Evolutionary conservation across 2,113 vertebrate species (phyloP).

Genomic region (Corydoras maculifer): DNA sequence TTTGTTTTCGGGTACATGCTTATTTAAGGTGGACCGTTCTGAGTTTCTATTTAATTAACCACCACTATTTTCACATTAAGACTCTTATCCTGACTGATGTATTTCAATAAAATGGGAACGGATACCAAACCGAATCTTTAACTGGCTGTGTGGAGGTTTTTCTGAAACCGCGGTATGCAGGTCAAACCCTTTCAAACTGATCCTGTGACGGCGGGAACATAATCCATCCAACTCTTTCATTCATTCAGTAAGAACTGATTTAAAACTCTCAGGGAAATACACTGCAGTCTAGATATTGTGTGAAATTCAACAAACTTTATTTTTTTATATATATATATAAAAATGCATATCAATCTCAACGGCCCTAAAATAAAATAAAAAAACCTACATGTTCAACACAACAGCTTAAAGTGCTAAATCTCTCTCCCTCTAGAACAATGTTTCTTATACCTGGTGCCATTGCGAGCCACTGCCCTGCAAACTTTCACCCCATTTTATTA

Average conservation of each 20-base stretch:
- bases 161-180: background rate
- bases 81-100: slow-evolving; percentile 90
- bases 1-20: slow-evolving; percentile 81
- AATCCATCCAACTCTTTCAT: background rate
- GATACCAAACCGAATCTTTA: slow-evolving; percentile 63
- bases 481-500: too few relatives aligned
- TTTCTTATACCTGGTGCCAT: too few relatives aligned
- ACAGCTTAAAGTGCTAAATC: slow-evolving; percentile 48
- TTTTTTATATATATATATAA: slow-evolving; percentile 20
- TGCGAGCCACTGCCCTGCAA: too few relatives aligned
- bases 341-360: background rate
- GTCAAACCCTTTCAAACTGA: too few relatives aligned
- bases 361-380: slow-evolving; percentile 11
- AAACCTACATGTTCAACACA: slow-evolving; percentile 34
- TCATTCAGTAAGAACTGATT: background rate
- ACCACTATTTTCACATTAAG: slow-evolving; percentile 74
- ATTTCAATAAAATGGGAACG: slow-evolving; percentile 98
- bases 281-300: background rate
- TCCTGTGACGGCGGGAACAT: too few relatives aligned
- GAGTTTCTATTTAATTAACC: slow-evolving; percentile 74
- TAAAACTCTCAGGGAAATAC: background rate
- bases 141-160: background rate
- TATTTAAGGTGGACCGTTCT: slow-evolving; percentile 90
- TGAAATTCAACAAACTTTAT: background rate
- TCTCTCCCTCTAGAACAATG: slow-evolving; percentile 12